Conservation (phyloP, 2,113 vertebrate species). For the Amblyopsis rosae region DNA sequence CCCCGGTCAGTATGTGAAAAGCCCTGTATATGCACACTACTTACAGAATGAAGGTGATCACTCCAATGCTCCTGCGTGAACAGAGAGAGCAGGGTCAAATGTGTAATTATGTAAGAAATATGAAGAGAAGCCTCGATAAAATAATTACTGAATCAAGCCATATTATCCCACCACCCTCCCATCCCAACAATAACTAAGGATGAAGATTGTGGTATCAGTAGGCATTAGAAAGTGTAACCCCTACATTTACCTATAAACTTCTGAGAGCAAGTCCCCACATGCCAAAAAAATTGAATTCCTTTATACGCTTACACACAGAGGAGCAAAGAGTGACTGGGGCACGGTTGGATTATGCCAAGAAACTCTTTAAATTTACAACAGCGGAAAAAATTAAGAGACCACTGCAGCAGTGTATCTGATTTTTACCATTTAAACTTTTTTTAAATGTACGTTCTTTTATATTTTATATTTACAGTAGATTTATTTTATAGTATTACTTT, state of each 20-base stretch:
- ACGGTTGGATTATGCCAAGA: background rate
- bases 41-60: slow-evolving; percentile 85
- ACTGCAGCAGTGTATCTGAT: no score
- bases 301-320: background rate
- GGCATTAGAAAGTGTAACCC: no score
- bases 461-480: background rate
- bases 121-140: no score
- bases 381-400: no score
- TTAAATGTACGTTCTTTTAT: no score
- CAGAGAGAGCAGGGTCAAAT: slow-evolving; percentile 18
- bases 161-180: no score
- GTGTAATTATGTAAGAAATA: background rate
- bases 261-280: background rate
- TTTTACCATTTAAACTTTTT: no score
- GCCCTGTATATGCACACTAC: slow-evolving; percentile 19
- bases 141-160: no score
- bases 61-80: slow-evolving; percentile 80
- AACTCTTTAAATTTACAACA: background rate
- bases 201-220: no score
- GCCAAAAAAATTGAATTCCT: slow-evolving; percentile 4
- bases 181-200: no score
- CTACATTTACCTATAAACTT: background rate
- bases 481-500: background rate
- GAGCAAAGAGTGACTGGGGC: background rate
- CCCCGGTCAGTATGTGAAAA: no score